Conservation (phyloP, 2,888 invertebrate genomes). For the Melikaiella ostensackeni region DNA sequence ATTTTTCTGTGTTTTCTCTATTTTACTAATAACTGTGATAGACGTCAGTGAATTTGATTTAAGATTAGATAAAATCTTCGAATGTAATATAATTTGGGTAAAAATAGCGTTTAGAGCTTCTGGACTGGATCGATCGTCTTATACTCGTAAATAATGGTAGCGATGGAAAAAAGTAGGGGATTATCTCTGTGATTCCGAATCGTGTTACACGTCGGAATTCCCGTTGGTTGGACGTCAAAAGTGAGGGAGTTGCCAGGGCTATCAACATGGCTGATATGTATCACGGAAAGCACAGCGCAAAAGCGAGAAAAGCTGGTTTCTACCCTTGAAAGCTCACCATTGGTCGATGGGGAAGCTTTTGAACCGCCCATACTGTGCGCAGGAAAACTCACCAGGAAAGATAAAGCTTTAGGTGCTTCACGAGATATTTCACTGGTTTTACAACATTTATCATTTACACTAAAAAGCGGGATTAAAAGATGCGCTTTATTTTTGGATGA, state of each 20-base stretch:
- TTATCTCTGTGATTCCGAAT: constrained; percentile 24
- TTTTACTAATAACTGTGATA: not conserved
- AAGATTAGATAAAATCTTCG: not conserved
- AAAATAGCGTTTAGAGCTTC: not conserved
- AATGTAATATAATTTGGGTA: not conserved
- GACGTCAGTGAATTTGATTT: not conserved
- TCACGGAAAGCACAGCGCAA: not conserved
- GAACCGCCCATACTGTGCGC: constrained; percentile 19
- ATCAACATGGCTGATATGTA: constrained; percentile 12
- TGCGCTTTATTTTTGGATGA: too few relatives aligned
- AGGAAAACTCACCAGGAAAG: not conserved
- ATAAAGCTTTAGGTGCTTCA: constrained; percentile 14
- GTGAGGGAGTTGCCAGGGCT: constrained; percentile 21
- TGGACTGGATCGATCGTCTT: constrained; percentile 7
- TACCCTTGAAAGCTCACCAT: constrained; percentile 15
- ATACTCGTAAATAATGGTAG: constrained; percentile 16
- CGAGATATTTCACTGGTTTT: not conserved
- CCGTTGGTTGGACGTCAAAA: constrained; percentile 23
- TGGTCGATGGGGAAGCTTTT: constrained; percentile 1
- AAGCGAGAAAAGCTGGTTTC: constrained; percentile 31
- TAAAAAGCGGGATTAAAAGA: not conserved
- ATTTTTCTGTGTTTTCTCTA: not conserved
- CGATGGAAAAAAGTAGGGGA: constrained; percentile 7
- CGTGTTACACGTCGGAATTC: constrained; percentile 21
- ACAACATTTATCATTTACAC: not conserved